Conservation (phyloP, 2,888 invertebrate genomes). For the Gnatocerus cornutus region DNA sequence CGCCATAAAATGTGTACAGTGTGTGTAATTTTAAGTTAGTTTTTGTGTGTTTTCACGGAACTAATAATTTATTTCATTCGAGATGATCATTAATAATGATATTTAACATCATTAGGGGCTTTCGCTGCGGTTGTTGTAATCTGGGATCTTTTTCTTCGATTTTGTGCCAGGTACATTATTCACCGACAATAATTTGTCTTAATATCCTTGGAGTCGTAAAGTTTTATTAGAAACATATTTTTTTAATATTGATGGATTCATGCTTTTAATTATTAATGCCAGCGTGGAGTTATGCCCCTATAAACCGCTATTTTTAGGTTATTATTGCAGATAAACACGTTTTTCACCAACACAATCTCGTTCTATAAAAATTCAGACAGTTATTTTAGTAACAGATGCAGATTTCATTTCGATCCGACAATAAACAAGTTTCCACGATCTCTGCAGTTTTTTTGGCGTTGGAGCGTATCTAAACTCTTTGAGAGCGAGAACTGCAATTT, state of each 20-base stretch:
- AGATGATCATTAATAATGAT: constrained; percentile 40
- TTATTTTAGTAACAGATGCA: too few relatives aligned
- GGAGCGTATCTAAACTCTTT: constrained; percentile 5
- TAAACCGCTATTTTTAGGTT: not conserved
- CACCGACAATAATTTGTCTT: constrained; percentile 2
- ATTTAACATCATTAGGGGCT: constrained; percentile 40
- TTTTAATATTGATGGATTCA: not conserved
- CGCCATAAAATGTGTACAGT: too few relatives aligned
- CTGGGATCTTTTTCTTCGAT: constrained; percentile 15
- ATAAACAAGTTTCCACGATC: too few relatives aligned
- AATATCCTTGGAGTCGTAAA: not conserved
- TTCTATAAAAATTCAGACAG: too few relatives aligned
- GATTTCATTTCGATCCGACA: too few relatives aligned
- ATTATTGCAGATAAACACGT: too few relatives aligned
- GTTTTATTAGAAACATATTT: not conserved
- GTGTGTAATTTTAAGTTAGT: too few relatives aligned
- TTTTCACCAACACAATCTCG: too few relatives aligned
- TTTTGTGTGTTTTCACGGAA: not conserved
- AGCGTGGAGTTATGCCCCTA: not conserved
- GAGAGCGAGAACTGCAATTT: constrained; percentile 29
- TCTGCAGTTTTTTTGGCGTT: not conserved
- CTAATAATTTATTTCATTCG: constrained; percentile 38
- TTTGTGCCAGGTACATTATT: constrained; percentile 3
- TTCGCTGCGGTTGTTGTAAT: constrained; percentile 22
- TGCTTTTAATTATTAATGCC: not conserved